Conservation (phyloP, 2,113 vertebrate species). For the Lasiurus borealis region DNA sequence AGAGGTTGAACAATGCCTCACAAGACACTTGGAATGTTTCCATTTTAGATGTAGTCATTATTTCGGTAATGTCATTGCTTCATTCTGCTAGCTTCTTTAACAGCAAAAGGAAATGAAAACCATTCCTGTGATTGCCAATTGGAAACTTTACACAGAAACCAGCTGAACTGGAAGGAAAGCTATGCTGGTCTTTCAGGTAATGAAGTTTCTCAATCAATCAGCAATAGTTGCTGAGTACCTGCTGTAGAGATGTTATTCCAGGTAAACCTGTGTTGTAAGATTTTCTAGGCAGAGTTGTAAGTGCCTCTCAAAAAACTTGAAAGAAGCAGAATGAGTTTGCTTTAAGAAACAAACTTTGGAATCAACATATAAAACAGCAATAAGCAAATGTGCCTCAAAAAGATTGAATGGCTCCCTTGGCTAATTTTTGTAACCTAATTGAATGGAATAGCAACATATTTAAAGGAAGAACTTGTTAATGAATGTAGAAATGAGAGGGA, state of each 20-base stretch:
- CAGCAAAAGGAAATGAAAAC: slow-evolving; percentile 75
- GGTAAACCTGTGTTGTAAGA: slow-evolving; percentile 15
- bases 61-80: slow-evolving; percentile 71
- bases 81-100: slow-evolving; percentile 72
- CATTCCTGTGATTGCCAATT: slow-evolving; percentile 68
- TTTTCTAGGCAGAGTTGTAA: background rate
- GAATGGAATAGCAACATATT: slow-evolving; percentile 57
- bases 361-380: slow-evolving; percentile 24
- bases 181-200: slow-evolving; percentile 52
- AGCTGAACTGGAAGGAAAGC: slow-evolving; percentile 55
- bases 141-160: slow-evolving; percentile 48
- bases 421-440: slow-evolving; percentile 46
- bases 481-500: slow-evolving; percentile 18
- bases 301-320: background rate
- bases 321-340: background rate
- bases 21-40: slow-evolving; percentile 52
- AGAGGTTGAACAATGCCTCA: slow-evolving; percentile 65
- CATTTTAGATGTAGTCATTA: slow-evolving; percentile 72
- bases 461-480: slow-evolving; percentile 54
- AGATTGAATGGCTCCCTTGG: slow-evolving; percentile 42
- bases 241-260: background rate
- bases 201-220: slow-evolving; percentile 68
- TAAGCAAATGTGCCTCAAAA: slow-evolving; percentile 46
- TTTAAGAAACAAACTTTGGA: slow-evolving; percentile 54
- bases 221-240: background rate